Evolutionary conservation across 2,113 vertebrate species (phyloP).

Genomic region (Caretta caretta): DNA sequence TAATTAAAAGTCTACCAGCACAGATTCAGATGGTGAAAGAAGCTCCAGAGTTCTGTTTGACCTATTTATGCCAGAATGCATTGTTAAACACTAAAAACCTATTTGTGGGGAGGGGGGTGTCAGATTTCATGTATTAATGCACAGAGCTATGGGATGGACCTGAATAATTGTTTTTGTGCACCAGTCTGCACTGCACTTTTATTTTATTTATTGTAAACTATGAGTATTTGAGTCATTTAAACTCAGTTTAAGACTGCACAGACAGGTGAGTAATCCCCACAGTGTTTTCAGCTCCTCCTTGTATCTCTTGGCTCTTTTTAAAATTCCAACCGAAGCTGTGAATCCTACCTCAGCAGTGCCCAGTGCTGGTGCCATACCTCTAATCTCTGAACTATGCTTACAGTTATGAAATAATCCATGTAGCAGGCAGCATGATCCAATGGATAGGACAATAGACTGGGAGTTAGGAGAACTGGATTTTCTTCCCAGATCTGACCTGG

Average conservation of each 20-base stretch:
- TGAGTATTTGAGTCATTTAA: constrained; percentile 1
- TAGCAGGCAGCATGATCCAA: background rate
- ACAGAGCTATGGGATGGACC: constrained; percentile 33
- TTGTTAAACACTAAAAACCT: constrained; percentile 59
- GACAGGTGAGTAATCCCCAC: background rate
- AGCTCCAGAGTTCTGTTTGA: constrained; percentile 52
- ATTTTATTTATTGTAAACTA: background rate
- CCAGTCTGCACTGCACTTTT: background rate
- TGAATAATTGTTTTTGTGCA: constrained; percentile 42
- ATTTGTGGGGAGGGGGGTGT: constrained; percentile 14
- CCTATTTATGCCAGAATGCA: constrained; percentile 57
- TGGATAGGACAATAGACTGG: background rate
- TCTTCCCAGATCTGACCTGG: background rate
- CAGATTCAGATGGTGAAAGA: constrained; percentile 23
- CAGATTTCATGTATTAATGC: constrained; percentile 35
- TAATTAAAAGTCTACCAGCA: constrained; percentile 50
- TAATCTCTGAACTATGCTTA: background rate
- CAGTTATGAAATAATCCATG: background rate
- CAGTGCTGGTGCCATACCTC: background rate
- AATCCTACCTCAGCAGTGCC: background rate
- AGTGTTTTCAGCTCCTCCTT: background rate
- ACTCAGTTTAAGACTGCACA: background rate
- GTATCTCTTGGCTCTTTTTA: background rate
- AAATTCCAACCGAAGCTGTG: background rate
- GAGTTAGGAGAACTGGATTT: background rate